A percentile compares a stretch with the other conserved stretches of the same genome.
Conservation (phyloP, 2,797 vertebrate species). For the Gadopsis bispinosus region DNA sequence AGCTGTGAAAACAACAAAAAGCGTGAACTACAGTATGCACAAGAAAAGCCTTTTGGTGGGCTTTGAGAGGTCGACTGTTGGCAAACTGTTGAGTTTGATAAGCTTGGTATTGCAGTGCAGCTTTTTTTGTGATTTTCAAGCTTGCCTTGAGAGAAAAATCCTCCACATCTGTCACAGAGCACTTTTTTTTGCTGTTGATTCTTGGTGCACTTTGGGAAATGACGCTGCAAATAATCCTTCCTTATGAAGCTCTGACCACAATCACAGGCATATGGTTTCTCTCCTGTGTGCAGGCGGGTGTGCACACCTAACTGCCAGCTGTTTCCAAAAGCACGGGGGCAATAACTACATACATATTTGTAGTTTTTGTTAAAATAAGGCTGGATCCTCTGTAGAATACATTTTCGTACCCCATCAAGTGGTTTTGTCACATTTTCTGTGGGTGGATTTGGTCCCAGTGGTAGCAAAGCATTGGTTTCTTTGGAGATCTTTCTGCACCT, state of each 20-base stretch:
- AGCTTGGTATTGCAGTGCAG: constrained; percentile 55
- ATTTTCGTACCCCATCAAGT: constrained; percentile 52
- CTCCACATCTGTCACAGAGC: constrained; percentile 82
- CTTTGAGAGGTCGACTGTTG: constrained; percentile 37
- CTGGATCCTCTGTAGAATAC: constrained; percentile 73
- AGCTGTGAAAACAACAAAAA: constrained; percentile 88
- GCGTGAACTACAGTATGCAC: constrained; percentile 81
- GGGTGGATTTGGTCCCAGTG: constrained; percentile 18
- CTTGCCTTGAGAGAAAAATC: constrained; percentile 63
- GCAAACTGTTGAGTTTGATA: constrained; percentile 24
- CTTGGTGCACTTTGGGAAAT: constrained; percentile 76
- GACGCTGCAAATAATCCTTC: constrained; percentile 83
- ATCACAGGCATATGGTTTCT: constrained; percentile 82
- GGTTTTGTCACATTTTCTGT: constrained; percentile 40
- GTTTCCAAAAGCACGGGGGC: constrained; percentile 80
- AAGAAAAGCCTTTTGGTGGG: constrained; percentile 82
- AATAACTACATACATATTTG: constrained; percentile 79
- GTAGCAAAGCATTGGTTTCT: constrained; percentile 15
- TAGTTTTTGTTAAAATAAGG: constrained; percentile 72
- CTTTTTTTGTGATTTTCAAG: constrained; percentile 73
- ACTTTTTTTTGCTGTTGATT: constrained; percentile 35
- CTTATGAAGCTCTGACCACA: constrained; percentile 86
- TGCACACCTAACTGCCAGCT: constrained; percentile 74
- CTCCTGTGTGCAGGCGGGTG: constrained; percentile 84
- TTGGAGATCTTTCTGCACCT: constrained; percentile 63